A percentile compares a stretch with the other conserved stretches of the same genome.
phyloP scores from a whole-genome alignment of 2,888 invertebrate genomes.

The Trachelus iudaicus region DNA sequence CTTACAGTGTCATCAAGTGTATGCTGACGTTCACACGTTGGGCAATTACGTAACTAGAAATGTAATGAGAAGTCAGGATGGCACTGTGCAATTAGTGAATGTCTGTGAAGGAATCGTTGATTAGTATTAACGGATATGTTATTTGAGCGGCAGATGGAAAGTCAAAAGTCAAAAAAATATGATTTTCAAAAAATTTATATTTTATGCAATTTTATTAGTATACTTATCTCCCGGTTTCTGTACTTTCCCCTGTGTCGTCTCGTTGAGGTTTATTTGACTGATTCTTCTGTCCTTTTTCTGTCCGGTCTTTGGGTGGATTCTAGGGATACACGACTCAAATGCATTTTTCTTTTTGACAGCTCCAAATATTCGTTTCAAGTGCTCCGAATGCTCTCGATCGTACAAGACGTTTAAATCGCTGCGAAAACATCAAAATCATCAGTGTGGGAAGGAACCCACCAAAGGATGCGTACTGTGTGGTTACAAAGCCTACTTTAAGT shows the following conservation, averaged over 20 bases:
- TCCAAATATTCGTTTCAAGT: neutral
- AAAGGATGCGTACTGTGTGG: slow-evolving; percentile 64
- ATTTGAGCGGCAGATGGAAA: neutral
- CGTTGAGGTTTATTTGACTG: neutral
- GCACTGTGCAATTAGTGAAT: neutral
- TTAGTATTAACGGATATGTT: neutral
- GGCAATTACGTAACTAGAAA: neutral
- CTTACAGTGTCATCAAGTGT: neutral
- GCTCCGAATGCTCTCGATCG: neutral
- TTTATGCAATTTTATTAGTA: neutral
- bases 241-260: neutral
- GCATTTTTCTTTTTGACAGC: neutral
- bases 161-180: neutral
- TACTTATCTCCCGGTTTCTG: neutral
- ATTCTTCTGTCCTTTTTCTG: neutral
- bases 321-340: neutral
- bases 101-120: neutral
- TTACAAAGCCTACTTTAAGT: slow-evolving; percentile 42
- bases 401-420: slow-evolving; percentile 58
- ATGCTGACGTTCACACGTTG: neutral
- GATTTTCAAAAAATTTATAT: too few relatives aligned
- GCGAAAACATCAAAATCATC: slow-evolving; percentile 57
- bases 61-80: neutral
- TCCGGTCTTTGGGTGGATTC: neutral
- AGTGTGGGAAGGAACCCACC: slow-evolving; percentile 64